These are phyloP conservation scores for Calameuta pallipes DNA, from an alignment of 2,888 invertebrate species.

Conservation along the genomic window DNA sequence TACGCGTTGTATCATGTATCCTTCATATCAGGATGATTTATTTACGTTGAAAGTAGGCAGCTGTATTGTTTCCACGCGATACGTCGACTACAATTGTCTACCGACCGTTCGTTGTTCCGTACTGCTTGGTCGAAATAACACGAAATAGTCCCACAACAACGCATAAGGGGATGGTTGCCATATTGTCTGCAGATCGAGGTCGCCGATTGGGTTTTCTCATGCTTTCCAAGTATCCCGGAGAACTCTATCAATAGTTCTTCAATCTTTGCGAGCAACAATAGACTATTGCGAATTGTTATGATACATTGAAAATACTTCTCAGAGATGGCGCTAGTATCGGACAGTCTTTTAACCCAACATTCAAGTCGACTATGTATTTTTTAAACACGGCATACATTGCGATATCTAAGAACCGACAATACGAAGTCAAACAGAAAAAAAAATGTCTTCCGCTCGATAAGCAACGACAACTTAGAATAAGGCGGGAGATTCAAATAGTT, in stretches of 20 bases:
- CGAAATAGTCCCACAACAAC: neutral
- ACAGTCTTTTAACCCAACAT: neutral
- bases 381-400: neutral
- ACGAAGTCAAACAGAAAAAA: neutral
- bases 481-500: neutral
- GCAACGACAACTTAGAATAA: neutral
- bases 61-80: constrained; percentile 21
- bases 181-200: constrained; percentile 47
- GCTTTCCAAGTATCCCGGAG: neutral
- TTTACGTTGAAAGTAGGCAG: constrained; percentile 8
- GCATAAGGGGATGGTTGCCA: constrained; percentile 2
- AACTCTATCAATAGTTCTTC: neutral
- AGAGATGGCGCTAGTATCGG: neutral
- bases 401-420: neutral
- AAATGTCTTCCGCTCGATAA: neutral
- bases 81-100: neutral
- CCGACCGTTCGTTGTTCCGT: neutral
- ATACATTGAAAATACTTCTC: neutral
- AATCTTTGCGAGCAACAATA: neutral
- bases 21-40: neutral
- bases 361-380: neutral
- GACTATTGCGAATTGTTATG: neutral
- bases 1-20: neutral
- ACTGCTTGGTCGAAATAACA: neutral
- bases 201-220: constrained; percentile 15